Evolutionary conservation across 2,797 vertebrate genomes (phyloP).

Genomic region (Pagetopsis macropterus): DNA sequence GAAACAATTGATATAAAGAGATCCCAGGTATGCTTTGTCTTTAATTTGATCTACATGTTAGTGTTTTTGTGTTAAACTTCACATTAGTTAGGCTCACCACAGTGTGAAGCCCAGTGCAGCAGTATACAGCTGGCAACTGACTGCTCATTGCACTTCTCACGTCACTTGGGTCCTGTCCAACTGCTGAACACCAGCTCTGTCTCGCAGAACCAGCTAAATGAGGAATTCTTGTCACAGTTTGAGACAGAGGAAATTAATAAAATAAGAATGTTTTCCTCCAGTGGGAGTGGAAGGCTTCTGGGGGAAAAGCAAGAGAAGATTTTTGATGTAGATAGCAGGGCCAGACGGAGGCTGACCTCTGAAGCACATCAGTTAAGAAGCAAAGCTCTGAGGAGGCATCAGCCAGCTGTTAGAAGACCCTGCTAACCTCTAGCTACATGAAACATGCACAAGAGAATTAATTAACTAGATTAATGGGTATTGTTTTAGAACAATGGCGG

Average conservation of each 20-base stretch:
- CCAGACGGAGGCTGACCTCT: conserved; percentile 37
- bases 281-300: conserved; percentile 30
- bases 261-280: conserved; percentile 50
- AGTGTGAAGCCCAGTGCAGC: conserved; percentile 66
- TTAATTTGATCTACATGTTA: conserved; percentile 27
- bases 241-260: conserved; percentile 61
- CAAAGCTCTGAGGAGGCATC: background rate
- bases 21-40: background rate
- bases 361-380: conserved; percentile 11
- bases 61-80: conserved; percentile 42
- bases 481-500: conserved; percentile 2
- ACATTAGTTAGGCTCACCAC: conserved; percentile 52
- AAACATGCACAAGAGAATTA: conserved; percentile 2
- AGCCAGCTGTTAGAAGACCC: background rate
- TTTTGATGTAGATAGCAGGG: conserved; percentile 14
- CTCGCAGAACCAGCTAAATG: conserved; percentile 68
- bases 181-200: conserved; percentile 47
- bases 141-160: conserved; percentile 72
- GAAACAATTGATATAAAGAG: background rate
- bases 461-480: background rate
- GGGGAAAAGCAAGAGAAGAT: conserved; percentile 29
- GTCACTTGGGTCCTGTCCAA: conserved; percentile 66
- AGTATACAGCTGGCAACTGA: conserved; percentile 69
- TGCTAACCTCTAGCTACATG: conserved; percentile 11
- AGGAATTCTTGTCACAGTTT: conserved; percentile 62